Conservation (phyloP, 2,113 vertebrate species). For the Gallinago jamesoni region DNA sequence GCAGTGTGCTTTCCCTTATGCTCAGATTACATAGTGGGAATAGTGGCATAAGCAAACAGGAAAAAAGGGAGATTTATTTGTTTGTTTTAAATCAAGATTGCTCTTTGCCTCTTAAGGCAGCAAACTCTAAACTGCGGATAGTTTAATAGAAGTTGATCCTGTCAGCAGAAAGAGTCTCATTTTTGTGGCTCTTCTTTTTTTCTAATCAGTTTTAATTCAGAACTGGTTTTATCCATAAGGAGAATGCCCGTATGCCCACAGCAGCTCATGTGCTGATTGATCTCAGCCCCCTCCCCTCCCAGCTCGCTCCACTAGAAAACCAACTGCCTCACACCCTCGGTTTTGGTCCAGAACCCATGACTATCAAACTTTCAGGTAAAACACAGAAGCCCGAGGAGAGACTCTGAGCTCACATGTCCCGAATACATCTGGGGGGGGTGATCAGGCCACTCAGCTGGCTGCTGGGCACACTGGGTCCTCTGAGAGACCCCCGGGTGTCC, state of each 20-base stretch:
- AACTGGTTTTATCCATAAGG: neutral
- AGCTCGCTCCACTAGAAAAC: neutral
- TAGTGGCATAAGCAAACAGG: slow-evolving; percentile 54
- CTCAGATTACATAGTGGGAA: slow-evolving; percentile 31
- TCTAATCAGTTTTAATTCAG: neutral
- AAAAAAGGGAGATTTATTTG: slow-evolving; percentile 30
- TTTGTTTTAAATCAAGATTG: slow-evolving; percentile 65
- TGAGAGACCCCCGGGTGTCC: neutral
- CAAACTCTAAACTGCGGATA: neutral
- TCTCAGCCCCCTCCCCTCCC: neutral
- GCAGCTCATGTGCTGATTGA: neutral
- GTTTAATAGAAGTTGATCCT: slow-evolving; percentile 13
- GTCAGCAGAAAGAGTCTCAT: neutral
- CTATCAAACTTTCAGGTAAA: neutral
- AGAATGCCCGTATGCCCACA: neutral
- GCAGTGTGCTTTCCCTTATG: slow-evolving; percentile 21
- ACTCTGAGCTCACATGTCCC: fast-evolving
- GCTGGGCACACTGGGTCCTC: neutral
- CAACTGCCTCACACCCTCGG: no score
- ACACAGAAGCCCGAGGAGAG: neutral
- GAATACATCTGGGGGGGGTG: neutral
- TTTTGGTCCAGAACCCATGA: neutral
- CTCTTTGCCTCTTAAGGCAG: slow-evolving; percentile 40
- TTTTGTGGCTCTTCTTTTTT: slow-evolving; percentile 31
- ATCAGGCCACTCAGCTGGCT: neutral